These are phyloP conservation scores for Andrena cerasifolii DNA, from an alignment of 1,140 invertebrate genomes.

Conservation along the genomic window DNA sequence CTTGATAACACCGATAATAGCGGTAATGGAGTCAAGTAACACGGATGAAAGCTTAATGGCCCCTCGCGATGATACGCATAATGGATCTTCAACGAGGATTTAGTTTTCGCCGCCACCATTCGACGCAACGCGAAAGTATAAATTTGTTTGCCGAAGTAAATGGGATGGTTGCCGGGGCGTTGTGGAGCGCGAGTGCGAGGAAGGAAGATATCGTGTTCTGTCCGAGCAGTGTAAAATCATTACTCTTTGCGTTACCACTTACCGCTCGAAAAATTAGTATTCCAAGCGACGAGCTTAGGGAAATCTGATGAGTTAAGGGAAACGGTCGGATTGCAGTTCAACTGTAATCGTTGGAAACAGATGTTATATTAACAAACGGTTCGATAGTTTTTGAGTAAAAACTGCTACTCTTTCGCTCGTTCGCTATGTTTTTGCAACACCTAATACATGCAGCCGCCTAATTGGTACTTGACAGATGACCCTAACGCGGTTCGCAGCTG, in stretches of 20 bases:
- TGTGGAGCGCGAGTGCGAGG: too few relatives aligned
- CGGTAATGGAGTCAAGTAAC: slow-evolving; percentile 46
- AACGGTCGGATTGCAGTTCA: too few relatives aligned
- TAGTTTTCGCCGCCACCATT: background rate
- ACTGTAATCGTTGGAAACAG: too few relatives aligned
- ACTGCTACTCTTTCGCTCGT: background rate
- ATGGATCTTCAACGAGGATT: slow-evolving; percentile 11
- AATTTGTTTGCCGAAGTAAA: background rate
- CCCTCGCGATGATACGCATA: slow-evolving; percentile 27
- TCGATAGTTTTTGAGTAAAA: background rate
- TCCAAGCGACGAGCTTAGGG: too few relatives aligned
- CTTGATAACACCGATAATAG: slow-evolving; percentile 46
- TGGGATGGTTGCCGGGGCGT: too few relatives aligned
- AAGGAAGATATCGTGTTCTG: too few relatives aligned
- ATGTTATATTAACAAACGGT: too few relatives aligned
- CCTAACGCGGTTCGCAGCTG: slow-evolving; percentile 35
- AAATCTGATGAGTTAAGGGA: too few relatives aligned
- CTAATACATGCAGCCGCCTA: slow-evolving; percentile 1
- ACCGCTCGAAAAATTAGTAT: too few relatives aligned
- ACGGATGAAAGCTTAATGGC: slow-evolving; percentile 37
- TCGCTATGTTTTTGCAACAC: background rate
- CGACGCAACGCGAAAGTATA: background rate
- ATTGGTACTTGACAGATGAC: slow-evolving; percentile 42
- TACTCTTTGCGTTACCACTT: too few relatives aligned
- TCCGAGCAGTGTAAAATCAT: too few relatives aligned